Conservation (phyloP, 2,888 invertebrate species). For the Ochlodes sylvanus region DNA sequence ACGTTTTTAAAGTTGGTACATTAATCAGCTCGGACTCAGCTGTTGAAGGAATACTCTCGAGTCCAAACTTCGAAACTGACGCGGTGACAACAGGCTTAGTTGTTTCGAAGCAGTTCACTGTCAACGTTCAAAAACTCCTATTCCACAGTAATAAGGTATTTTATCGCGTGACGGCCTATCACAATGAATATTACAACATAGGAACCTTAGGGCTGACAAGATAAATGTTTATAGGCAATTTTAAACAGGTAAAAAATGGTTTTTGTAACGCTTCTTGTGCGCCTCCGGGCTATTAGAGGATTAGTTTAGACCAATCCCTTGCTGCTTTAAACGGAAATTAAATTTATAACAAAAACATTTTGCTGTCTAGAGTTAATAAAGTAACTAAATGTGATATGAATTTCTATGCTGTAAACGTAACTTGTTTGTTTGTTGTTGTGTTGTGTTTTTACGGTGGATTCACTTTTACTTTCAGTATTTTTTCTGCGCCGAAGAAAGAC, state of each 20-base stretch:
- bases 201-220: slow-evolving; percentile 34
- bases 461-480: too few species aligned
- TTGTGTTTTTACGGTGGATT: too few species aligned
- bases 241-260: slow-evolving; percentile 35
- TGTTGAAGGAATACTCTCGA: slow-evolving; percentile 63
- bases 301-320: slow-evolving; percentile 10
- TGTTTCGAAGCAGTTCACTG: slow-evolving; percentile 20
- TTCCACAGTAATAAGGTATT: slow-evolving; percentile 1
- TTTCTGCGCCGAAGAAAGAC: too few species aligned
- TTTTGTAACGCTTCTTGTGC: slow-evolving; percentile 25
- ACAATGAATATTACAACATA: slow-evolving; percentile 33
- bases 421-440: too few species aligned
- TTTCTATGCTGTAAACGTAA: too few species aligned
- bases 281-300: slow-evolving; percentile 16
- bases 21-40: slow-evolving; percentile 71
- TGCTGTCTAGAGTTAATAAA: too few species aligned
- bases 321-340: not conserved
- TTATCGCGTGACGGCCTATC: not conserved
- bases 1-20: slow-evolving; percentile 58
- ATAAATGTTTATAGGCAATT: slow-evolving; percentile 34
- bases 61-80: slow-evolving; percentile 44
- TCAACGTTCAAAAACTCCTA: slow-evolving; percentile 5
- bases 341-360: not conserved
- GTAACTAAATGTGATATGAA: too few species aligned
- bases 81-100: slow-evolving; percentile 47